Evolutionary conservation across 2,113 vertebrate genomes (phyloP), one percentile per base, ranked within the genome.

Genomic region (Oryzias woworae): DNA sequence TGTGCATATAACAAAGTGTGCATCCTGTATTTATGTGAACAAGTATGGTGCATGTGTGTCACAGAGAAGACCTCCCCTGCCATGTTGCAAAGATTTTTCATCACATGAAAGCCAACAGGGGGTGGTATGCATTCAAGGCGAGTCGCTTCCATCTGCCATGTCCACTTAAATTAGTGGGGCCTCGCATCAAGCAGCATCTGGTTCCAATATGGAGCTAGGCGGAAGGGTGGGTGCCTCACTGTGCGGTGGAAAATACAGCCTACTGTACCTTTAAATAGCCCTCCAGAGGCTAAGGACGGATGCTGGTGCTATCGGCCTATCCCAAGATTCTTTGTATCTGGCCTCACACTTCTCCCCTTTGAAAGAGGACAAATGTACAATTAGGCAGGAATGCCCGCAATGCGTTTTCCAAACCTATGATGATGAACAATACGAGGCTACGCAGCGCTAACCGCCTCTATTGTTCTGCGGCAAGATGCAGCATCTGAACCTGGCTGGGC

Each of bases 241-340:
- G 87, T 89, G 90, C 82, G 77, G 92, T 84, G 90, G 89, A 92
- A 92, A 92, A 91, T 92, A 92, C 90, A 92, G 91, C 90, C 90
- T 91, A 91, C 91, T 89, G 91, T 87, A 90, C 91, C 90, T 92
- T 92, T 91, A 93, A 93, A 93, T 93, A 93, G 90, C 90, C 85
- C 87, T 90, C 73, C 88, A 90, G 88, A 89, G 87, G 90, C 82
- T 82, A 76, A 82, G 88, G 89, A 91, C 87, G 83, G 88, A 91
- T 90, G 88, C 87, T 86, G 87, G 86, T 85, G 86, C 88, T 88
- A 89, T 90, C 88, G 81, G 78, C 86, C 85, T 87, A 83, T 90
- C 88, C 87, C 85, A 67, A 86, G 86, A 89, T 83, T 90, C 89
- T 89, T 80, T 84, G 87, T 84, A 89, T 88, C 85, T 88, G 89